Base-by-base conservation (phyloP, 2,113 vertebrate genomes). In the Nycticebus coucang region DNA sequence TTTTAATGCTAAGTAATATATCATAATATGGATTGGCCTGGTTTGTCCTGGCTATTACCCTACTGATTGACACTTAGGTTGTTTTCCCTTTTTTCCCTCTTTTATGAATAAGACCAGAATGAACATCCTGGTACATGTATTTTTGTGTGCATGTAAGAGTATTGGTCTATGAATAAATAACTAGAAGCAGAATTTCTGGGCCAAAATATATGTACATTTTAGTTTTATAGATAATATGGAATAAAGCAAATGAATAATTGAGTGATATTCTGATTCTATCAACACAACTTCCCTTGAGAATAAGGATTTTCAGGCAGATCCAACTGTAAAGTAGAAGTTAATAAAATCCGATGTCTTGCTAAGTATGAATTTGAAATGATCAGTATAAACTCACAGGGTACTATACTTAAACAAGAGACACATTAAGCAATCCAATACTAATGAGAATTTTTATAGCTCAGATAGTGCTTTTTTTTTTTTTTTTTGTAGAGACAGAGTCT, bases 91-190 rank as follows among this genome's bases (percentile, higher is more conserved):
- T 87, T 45, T 57, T 19, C 12, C 18, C 13, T 92, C 45, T 87
- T 68, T 35, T 35, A 37, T 60, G 13, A 82, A 37, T 66, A 68
- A 68, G 22, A 75, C 4, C 50, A 60, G 59, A 87, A n/a, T 22
- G 19, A 89, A 71, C 15, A 83, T 78, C 26, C 60, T 78, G 10
- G 14, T 83, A 41, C 15, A 35, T 50, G 55, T 15, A 7, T 50
- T 30, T 87, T 85, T 68, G 37, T 62, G 13, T n/a, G 53, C 50
- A 59, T 26, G 41, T 33, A 84, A 33, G 53, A 69, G 33, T 13
- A 55, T 69, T 89, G 41, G 5, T 77, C 50, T 93, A 69, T 21
- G 15, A 89, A 95, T 95, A 77, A 75, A 88, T 95, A 82, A 30
- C 30, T 68, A 50, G 24, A 68, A 53, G 50, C 26, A 79, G 33